phyloP scores from a whole-genome alignment of 2,888 invertebrate species.

The Lymantria monacha region DNA sequence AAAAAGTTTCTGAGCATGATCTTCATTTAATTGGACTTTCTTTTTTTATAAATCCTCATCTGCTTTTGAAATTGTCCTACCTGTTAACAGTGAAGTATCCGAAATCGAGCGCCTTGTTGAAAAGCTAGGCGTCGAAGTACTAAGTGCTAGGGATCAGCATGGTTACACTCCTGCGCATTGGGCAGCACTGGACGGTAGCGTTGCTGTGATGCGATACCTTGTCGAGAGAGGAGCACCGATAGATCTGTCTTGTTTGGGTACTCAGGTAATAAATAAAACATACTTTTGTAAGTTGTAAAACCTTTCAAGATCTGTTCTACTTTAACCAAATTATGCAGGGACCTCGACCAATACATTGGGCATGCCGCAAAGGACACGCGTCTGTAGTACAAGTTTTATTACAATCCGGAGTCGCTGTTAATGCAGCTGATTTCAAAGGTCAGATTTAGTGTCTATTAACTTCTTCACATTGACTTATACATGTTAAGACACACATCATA shows the following conservation, averaged over 20 bases:
- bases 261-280: slow-evolving; percentile 74
- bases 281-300: neutral
- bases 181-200: slow-evolving; percentile 94
- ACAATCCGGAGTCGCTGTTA: slow-evolving; percentile 93
- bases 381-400: slow-evolving; percentile 91
- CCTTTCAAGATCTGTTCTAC: slow-evolving; percentile 12
- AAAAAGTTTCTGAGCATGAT: too few species aligned
- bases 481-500: too few species aligned
- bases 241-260: slow-evolving; percentile 92
- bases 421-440: slow-evolving; percentile 94
- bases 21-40: too few species aligned
- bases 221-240: slow-evolving; percentile 92
- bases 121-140: slow-evolving; percentile 88
- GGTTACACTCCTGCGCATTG: slow-evolving; percentile 97
- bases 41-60: too few species aligned
- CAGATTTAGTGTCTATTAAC: neutral
- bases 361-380: slow-evolving; percentile 95
- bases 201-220: slow-evolving; percentile 93
- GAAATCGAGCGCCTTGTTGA: slow-evolving; percentile 93
- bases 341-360: slow-evolving; percentile 96
- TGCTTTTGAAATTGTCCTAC: neutral
- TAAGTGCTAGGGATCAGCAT: slow-evolving; percentile 93
- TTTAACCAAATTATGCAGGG: slow-evolving; percentile 69
- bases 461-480: too few species aligned
- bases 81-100: slow-evolving; percentile 86